phyloP scores from a whole-genome alignment of 2,797 vertebrate genomes.

The Clarias pachynema region DNA sequence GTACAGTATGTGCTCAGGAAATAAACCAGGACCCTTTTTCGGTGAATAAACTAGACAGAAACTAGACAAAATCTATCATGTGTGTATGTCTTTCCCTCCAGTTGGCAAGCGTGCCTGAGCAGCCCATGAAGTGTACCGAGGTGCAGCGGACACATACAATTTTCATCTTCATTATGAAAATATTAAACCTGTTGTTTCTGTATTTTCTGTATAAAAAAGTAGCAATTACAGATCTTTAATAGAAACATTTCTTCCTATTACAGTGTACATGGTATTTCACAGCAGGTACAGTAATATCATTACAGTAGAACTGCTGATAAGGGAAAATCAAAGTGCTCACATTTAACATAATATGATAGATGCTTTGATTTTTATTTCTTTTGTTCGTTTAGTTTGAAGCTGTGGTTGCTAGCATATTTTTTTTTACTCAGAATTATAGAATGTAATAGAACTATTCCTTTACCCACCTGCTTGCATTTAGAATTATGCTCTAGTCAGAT shows the following conservation, averaged over 20 bases:
- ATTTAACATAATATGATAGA: background rate
- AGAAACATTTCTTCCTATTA: background rate
- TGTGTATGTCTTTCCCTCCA: too few species aligned
- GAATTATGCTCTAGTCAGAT: background rate
- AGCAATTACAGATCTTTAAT: constrained; percentile 2
- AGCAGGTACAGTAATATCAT: background rate
- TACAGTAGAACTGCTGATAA: background rate
- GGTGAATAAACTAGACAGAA: too few species aligned
- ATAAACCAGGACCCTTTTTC: too few species aligned
- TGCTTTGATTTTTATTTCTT: background rate
- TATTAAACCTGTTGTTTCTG: background rate
- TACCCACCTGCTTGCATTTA: background rate
- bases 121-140: too few species aligned
- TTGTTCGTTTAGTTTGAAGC: background rate
- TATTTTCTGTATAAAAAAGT: background rate
- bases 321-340: background rate
- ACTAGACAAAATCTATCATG: too few species aligned
- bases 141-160: too few species aligned
- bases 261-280: background rate
- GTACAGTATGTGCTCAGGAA: too few species aligned
- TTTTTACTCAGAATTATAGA: background rate
- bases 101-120: too few species aligned
- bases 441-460: background rate
- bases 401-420: background rate
- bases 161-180: background rate